phyloP scores from a whole-genome alignment of 2,888 invertebrate species.

The Drosophila rubida region DNA sequence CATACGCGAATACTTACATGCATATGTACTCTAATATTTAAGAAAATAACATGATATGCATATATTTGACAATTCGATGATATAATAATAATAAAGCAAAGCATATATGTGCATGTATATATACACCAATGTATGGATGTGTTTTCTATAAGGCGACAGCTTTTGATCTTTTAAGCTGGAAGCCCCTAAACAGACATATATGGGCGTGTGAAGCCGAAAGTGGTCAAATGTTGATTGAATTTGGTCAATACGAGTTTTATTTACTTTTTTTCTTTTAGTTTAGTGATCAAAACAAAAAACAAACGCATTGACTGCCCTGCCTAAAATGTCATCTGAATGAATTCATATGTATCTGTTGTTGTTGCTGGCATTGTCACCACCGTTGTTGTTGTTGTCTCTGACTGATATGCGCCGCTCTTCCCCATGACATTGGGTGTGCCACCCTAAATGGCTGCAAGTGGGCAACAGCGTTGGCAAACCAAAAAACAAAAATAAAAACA shows the following conservation, averaged over 20 bases:
- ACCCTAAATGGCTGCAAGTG: conserved; percentile 41
- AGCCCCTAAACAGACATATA: conserved; percentile 31
- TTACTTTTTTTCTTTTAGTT: conserved; percentile 22
- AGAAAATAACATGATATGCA: conserved; percentile 25
- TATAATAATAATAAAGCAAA: conserved; percentile 38
- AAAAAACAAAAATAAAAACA: neutral
- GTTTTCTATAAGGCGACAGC: conserved; percentile 31
- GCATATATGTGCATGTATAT: neutral
- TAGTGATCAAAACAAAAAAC: conserved; percentile 41
- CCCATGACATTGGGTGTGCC: conserved; percentile 40
- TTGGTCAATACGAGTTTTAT: conserved; percentile 59
- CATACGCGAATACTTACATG: conserved; percentile 2
- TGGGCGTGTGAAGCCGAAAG: conserved; percentile 47
- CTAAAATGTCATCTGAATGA: conserved; percentile 49
- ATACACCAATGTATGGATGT: conserved; percentile 6
- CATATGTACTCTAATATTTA: conserved; percentile 21
- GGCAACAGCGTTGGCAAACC: conserved; percentile 23
- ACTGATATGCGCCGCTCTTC: conserved; percentile 14
- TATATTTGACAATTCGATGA: conserved; percentile 24
- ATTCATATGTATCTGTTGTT: neutral
- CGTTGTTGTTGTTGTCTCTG: conserved; percentile 8
- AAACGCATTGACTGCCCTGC: conserved; percentile 53
- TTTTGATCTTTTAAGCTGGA: conserved; percentile 29
- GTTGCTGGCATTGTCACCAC: neutral
- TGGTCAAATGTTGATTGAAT: conserved; percentile 57